Evolutionary conservation across 1,140 invertebrate genomes (phyloP).

Genomic region (Xylocopa sonorina): DNA sequence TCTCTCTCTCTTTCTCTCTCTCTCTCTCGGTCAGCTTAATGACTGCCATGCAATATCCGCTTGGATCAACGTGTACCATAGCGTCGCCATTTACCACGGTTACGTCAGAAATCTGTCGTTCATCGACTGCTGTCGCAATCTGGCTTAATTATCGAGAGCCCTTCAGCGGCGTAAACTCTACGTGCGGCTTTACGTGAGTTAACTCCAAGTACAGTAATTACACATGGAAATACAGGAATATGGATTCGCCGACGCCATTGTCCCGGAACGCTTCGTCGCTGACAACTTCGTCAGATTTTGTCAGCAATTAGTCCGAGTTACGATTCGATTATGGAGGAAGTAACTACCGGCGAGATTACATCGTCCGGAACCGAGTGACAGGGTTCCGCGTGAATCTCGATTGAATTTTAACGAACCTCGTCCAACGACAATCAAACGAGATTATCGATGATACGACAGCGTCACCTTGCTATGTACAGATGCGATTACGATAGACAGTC

Average conservation of each 20-base stretch:
- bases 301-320: slow-evolving; percentile 32
- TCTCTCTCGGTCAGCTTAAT: not conserved
- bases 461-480: no score
- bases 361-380: slow-evolving; percentile 8
- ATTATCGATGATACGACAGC: not conserved
- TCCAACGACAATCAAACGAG: not conserved
- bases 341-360: slow-evolving; percentile 12
- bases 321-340: slow-evolving; percentile 9
- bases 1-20: no score
- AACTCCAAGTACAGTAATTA: slow-evolving; percentile 25
- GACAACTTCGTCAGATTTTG: slow-evolving; percentile 29
- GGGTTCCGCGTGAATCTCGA: not conserved
- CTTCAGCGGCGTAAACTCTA: not conserved
- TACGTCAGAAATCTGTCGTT: not conserved
- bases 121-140: not conserved
- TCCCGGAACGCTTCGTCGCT: not conserved
- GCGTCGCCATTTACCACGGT: not conserved
- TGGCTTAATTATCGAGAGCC: not conserved
- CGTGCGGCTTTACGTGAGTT: slow-evolving; percentile 2
- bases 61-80: not conserved
- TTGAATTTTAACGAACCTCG: slow-evolving; percentile 7
- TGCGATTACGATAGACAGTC: not conserved
- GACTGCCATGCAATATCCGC: not conserved
- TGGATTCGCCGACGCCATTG: slow-evolving; percentile 16
- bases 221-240: slow-evolving; percentile 32